Conservation (phyloP, 92 coral and sea anemone genomes). For the Porites evermanni region DNA sequence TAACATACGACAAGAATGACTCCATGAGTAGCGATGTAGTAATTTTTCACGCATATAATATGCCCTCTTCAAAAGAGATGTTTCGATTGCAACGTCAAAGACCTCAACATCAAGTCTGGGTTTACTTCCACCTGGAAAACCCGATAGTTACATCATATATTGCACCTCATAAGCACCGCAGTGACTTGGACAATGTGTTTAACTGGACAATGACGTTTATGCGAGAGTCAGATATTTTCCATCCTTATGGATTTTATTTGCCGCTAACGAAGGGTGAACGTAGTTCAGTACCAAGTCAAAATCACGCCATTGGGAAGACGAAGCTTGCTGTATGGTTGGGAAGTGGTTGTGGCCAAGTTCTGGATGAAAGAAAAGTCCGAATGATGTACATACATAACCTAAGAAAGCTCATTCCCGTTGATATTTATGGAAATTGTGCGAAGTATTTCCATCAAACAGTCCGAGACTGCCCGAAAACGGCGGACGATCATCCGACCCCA, state of each 20-base stretch:
- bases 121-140: conserved; percentile 61
- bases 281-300: not conserved
- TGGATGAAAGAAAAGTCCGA: conserved; percentile 33
- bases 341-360: conserved; percentile 57
- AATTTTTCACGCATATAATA: conserved; percentile 53
- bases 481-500: conserved; percentile 21
- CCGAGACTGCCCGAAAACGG: conserved; percentile 37
- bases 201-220: conserved; percentile 65
- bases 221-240: conserved; percentile 55
- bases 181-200: conserved; percentile 38
- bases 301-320: conserved; percentile 16
- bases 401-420: conserved; percentile 18
- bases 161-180: conserved; percentile 11
- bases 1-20: conserved; percentile 41
- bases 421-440: conserved; percentile 45
- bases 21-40: conserved; percentile 51
- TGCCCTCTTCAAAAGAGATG: conserved; percentile 26
- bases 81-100: conserved; percentile 31
- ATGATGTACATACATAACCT: conserved; percentile 43
- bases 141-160: conserved; percentile 23
- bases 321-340: conserved; percentile 58
- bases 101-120: conserved; percentile 58
- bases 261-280: conserved; percentile 18
- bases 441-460: conserved; percentile 22
- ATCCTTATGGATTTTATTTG: conserved; percentile 55